Base-by-base conservation (phyloP, 2,113 vertebrate species). In the Cinclus mexicanus region DNA sequence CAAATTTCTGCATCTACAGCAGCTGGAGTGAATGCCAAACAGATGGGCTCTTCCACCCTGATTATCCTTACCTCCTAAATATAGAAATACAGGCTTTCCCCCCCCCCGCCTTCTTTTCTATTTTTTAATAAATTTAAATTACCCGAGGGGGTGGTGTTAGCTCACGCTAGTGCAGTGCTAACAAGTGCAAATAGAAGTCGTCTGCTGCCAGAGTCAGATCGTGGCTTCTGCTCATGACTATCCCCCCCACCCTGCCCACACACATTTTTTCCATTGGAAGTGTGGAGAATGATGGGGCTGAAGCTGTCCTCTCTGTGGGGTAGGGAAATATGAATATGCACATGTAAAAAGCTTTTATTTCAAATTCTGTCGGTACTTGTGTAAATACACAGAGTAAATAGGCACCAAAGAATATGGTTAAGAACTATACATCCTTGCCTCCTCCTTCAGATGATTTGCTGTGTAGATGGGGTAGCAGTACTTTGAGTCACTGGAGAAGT, bases 31-130 rank as follows among this genome's bases (percentile, higher is more conserved):
- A 98, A 96, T 74, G 18, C 97, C 97, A 98, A 97, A 97, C 98
- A 98, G 98, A 98, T 98, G 98, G 98, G 98, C 98, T 98, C 97
- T 98, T 98, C 98, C 98, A 98, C 98, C 97, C 98, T 65, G 98
- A 98, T 98, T 98, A 98, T 98, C 98, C 92, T 93, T 97, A 97
- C 97, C 96, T 96, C 97, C 98, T 98, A 98, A 98, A 98, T 98
- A 98, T 98, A 98, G 98, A 98, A 98, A 97, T 98, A 96, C 57
- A 87, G 90, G 95, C 89, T 85, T 90, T 83, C n/a, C 41, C 12
- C 8, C 1, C 0, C 0, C 2, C 29, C 39, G 8, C 71, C 71
- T 63, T 85, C 37, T 83, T 12, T 39, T 70, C 24, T 78, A 4
- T 84, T 80, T 89, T 92, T 89, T 80, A 93, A 94, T 97, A 98